Evolutionary conservation across 2,113 vertebrate genomes (phyloP).

Genomic region (Dasypus novemcinctus): DNA sequence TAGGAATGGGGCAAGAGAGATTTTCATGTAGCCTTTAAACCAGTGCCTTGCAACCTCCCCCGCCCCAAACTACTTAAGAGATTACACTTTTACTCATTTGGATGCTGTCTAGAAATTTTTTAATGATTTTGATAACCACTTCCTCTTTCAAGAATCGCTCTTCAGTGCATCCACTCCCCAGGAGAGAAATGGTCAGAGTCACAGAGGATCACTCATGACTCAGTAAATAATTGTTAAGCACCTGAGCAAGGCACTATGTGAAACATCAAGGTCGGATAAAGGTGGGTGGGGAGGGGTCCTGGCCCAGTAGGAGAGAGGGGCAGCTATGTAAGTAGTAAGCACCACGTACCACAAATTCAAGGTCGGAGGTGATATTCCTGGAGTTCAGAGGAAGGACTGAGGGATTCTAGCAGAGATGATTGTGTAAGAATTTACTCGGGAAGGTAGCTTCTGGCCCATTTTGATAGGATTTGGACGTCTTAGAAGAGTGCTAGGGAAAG

Average conservation of each 20-base stretch:
- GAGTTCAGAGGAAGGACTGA: neutral
- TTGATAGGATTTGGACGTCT: neutral
- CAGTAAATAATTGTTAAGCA: neutral
- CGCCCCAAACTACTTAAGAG: neutral
- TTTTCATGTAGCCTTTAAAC: neutral
- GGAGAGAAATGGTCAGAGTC: neutral
- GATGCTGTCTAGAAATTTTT: neutral
- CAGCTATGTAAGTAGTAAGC: neutral
- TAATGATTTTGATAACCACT: neutral
- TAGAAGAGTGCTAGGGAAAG: neutral
- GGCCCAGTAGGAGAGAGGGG: neutral
- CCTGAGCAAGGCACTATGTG: neutral
- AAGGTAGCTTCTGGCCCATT: neutral
- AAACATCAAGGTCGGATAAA: neutral
- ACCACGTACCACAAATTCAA: neutral
- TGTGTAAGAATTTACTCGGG: neutral
- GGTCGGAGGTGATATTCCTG: neutral
- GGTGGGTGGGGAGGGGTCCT: neutral
- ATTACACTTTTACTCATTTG: neutral
- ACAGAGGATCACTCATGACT: neutral
- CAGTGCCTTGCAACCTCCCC: neutral
- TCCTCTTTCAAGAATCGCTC: neutral
- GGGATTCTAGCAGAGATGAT: neutral
- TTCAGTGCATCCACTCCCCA: neutral
- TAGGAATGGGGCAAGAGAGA: too few relatives aligned